Evolutionary conservation across 2,888 invertebrate species (phyloP), one percentile per base, ranked within the genome.

Genomic region (Dicyrtoma fusca): DNA sequence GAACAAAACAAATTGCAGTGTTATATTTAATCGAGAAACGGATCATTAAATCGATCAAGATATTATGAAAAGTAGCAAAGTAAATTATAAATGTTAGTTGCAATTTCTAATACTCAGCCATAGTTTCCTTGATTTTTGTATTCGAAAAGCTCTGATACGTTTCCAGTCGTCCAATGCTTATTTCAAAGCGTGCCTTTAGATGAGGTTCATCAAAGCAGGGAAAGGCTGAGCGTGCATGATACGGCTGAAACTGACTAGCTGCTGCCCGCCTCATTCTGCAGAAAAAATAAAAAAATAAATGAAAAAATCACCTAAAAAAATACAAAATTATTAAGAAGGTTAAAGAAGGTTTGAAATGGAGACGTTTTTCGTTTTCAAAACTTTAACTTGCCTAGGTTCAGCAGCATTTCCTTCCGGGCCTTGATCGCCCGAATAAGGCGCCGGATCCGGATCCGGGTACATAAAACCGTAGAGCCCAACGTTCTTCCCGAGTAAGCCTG

Each of bases 181-280:
- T 87, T 76, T 89, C 89, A 81, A 93, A 94, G 74, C 86, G 83
- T 0, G 93, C 92, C 82, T 94, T 94, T 65, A 92, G 83, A 0
- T 90, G 90, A 0, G 94, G 94, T 83, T 94, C 93, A 83, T 94
- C 94, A 85, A 92, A 93, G 83, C 93, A 94, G 0, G 93, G 94
- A 84, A 94, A 93, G 4, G 92, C 92, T 73, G 49, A 49, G 19
- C 64, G 49, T 5, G 64, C 51, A 17, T 64, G 64, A 25, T 25
- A 64, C 3, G 64, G 64, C 11, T 64, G 64, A 49, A 44, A 19
- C 25, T 64, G 64, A 26, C 23, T 64, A 1, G 26, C 64, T 23
- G 64, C 64, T 14, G 49, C 64, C 49, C 47, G 47, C 49, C 64
- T 63, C 34, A 34, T 34, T 34, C 34, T 34, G 8, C 34, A 34